Percentiles rank a stretch among this genome's conserved stretches.
Conservation (phyloP, 2,888 invertebrate species). For the Gisinianus flammeolus region DNA sequence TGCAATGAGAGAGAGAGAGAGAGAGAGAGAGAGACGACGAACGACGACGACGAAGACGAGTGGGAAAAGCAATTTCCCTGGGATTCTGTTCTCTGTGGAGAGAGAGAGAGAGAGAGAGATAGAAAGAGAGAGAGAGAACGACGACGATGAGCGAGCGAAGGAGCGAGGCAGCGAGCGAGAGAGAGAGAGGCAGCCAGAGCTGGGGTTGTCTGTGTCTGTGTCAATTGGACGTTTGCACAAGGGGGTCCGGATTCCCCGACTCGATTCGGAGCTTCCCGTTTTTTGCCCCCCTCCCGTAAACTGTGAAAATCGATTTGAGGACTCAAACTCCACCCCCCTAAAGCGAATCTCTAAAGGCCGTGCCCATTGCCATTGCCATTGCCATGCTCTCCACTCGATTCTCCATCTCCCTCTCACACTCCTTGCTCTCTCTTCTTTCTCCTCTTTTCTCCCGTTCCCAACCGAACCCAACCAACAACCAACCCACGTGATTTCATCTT, state of each 20-base stretch:
- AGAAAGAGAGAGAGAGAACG: background rate
- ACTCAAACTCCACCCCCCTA: slow-evolving; percentile 11
- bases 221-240: slow-evolving; percentile 36
- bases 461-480: background rate
- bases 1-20: slow-evolving; percentile 21
- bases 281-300: slow-evolving; percentile 20
- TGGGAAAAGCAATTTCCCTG: background rate
- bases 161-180: slow-evolving; percentile 9
- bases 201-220: slow-evolving; percentile 28
- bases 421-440: background rate
- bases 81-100: background rate
- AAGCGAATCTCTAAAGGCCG: slow-evolving; percentile 29
- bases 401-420: slow-evolving; percentile 7
- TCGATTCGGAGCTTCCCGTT: slow-evolving; percentile 7
- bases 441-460: slow-evolving; percentile 10
- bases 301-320: slow-evolving; percentile 28
- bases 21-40: background rate
- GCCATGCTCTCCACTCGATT: slow-evolving; percentile 25
- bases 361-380: slow-evolving; percentile 25
- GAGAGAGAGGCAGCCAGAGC: slow-evolving; percentile 8
- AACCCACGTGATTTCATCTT: slow-evolving; percentile 19
- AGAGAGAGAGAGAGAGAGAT: slow-evolving; percentile 1
- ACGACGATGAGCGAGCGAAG: background rate
- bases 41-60: background rate
- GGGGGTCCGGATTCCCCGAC: slow-evolving; percentile 35